These are phyloP conservation scores for Lagenorhynchus albirostris DNA, from an alignment of 2,113 vertebrate genomes.

Conservation along the genomic window DNA sequence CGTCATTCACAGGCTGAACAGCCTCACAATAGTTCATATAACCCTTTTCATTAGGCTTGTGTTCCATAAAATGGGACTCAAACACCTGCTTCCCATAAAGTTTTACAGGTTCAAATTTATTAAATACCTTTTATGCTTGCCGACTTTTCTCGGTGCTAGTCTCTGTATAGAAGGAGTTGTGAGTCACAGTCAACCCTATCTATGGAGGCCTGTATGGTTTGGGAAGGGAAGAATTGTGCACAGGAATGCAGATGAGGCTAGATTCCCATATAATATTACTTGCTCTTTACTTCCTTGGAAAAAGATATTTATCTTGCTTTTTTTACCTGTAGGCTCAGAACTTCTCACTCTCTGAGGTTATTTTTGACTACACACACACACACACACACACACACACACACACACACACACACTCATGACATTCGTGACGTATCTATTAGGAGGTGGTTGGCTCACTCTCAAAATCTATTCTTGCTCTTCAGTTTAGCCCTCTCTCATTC, in stretches of 20 bases:
- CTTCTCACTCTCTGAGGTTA: not conserved
- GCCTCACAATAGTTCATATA: not conserved
- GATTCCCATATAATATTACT: not conserved
- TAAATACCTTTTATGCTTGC: not conserved
- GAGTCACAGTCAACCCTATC: not conserved
- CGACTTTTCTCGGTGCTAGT: not conserved
- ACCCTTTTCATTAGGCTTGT: not conserved
- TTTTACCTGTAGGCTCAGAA: not conserved
- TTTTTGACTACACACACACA: not conserved
- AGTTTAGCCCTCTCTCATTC: not conserved
- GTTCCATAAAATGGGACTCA: not conserved
- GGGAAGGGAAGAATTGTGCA: not conserved
- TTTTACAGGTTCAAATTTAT: conserved; percentile 29
- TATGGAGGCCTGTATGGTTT: not conserved
- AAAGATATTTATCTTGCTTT: not conserved
- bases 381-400: not conserved
- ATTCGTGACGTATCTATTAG: not conserved
- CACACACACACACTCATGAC: no score
- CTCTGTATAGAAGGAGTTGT: not conserved
- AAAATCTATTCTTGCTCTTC: not conserved
- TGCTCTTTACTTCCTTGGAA: not conserved
- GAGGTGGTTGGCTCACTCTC: not conserved
- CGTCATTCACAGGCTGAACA: not conserved
- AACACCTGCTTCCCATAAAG: conserved; percentile 28
- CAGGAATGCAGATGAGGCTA: not conserved